These are phyloP conservation scores for Philaenus spumarius DNA, from an alignment of 1,140 invertebrate genomes.

Conservation along the genomic window DNA sequence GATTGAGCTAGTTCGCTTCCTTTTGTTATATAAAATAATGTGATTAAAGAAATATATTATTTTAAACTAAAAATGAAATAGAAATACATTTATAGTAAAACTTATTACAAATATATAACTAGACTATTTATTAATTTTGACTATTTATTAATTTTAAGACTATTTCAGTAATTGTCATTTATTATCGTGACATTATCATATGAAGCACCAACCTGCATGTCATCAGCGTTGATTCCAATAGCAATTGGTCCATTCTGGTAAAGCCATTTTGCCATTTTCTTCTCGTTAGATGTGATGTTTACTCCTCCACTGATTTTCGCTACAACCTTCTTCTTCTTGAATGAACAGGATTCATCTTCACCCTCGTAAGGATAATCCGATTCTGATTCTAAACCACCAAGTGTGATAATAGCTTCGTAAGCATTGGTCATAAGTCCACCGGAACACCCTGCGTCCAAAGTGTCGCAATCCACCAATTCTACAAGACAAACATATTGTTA, in stretches of 20 bases:
- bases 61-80: too few species aligned
- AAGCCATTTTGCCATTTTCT: slow-evolving; percentile 89
- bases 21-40: too few species aligned
- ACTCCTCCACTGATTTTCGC: slow-evolving; percentile 77
- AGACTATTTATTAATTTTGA: too few species aligned
- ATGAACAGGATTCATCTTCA: slow-evolving; percentile 70
- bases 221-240: slow-evolving; percentile 96
- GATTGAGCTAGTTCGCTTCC: too few species aligned
- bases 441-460: slow-evolving; percentile 81
- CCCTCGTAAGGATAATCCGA: slow-evolving; percentile 89
- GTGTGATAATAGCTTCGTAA: slow-evolving; percentile 69
- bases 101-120: too few species aligned
- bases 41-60: too few species aligned
- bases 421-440: slow-evolving; percentile 90
- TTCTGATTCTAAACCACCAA: slow-evolving; percentile 89
- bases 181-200: too few species aligned
- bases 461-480: slow-evolving; percentile 97
- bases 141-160: too few species aligned
- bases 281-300: slow-evolving; percentile 86
- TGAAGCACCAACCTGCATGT: slow-evolving; percentile 77
- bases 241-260: slow-evolving; percentile 90
- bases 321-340: slow-evolving; percentile 56
- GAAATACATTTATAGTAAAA: too few species aligned
- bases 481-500: background rate
- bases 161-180: too few species aligned